Evolutionary conservation across 2,888 invertebrate species (phyloP).

Genomic region (Syrphus vitripennis): DNA sequence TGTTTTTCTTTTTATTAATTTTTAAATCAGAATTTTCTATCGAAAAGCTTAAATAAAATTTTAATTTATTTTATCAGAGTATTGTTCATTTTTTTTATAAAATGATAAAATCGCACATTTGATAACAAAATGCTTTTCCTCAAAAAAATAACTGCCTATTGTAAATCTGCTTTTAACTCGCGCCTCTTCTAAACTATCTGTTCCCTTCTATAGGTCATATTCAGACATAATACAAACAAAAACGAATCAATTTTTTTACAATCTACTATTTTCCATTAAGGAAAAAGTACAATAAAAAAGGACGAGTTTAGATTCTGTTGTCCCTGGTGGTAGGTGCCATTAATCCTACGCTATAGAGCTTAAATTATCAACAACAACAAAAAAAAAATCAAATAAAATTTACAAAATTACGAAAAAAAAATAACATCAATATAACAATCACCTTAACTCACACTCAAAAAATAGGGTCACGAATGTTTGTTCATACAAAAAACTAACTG

Average conservation of each 20-base stretch:
- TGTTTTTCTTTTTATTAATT: too few relatives aligned
- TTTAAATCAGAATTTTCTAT: too few relatives aligned
- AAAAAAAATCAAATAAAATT: not conserved
- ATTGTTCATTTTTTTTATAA: too few relatives aligned
- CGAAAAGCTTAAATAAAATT: too few relatives aligned
- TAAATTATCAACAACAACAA: conserved; percentile 28
- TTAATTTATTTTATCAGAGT: too few relatives aligned
- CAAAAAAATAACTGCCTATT: too few relatives aligned
- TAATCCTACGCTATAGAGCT: conserved; percentile 46
- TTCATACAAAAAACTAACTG: not conserved
- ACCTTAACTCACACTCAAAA: not conserved
- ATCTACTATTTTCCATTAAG: not conserved
- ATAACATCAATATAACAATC: conserved; percentile 23
- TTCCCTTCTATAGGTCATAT: too few relatives aligned
- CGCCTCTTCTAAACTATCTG: too few relatives aligned
- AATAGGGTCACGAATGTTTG: conserved; percentile 33
- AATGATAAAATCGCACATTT: too few relatives aligned
- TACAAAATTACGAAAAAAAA: not conserved
- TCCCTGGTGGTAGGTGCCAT: conserved; percentile 34
- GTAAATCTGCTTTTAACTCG: too few relatives aligned
- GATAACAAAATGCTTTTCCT: too few relatives aligned
- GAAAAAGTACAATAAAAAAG: conserved; percentile 9
- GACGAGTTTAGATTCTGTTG: conserved; percentile 13
- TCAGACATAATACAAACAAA: not conserved
- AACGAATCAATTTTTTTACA: not conserved